Evolutionary conservation across 2,797 vertebrate species (phyloP).

Genomic region (Agapornis canus): DNA sequence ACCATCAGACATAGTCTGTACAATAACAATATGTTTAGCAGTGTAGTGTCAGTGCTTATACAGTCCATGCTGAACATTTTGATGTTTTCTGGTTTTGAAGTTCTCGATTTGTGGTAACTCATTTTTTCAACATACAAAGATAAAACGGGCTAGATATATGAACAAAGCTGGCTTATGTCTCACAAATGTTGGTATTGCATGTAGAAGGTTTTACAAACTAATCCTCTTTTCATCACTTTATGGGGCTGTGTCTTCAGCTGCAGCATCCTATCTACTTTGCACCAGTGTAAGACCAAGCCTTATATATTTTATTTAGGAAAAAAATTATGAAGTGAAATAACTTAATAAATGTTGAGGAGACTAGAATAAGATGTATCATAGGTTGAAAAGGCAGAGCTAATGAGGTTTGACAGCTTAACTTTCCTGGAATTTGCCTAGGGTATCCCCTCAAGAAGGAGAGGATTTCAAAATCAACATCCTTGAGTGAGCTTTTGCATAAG

Average conservation of each 20-base stretch:
- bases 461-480: conserved; percentile 50
- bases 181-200: background rate
- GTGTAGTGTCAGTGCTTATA: background rate
- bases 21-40: background rate
- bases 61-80: background rate
- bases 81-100: background rate
- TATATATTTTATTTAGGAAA: conserved; percentile 21
- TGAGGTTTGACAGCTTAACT: conserved; percentile 52
- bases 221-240: background rate
- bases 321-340: conserved; percentile 9
- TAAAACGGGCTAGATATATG: background rate
- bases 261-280: background rate
- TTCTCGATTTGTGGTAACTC: background rate
- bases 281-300: background rate
- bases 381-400: conserved; percentile 56
- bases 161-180: background rate
- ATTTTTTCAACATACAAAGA: background rate
- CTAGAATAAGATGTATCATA: conserved; percentile 15
- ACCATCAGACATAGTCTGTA: background rate
- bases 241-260: background rate
- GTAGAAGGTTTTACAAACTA: background rate
- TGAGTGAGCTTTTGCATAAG: conserved; percentile 36
- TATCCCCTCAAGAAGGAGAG: conserved; percentile 67
- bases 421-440: conserved; percentile 43
- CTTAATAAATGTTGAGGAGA: conserved; percentile 38